Conservation (phyloP, 2,113 vertebrate genomes). For the Aramus guarauna region DNA sequence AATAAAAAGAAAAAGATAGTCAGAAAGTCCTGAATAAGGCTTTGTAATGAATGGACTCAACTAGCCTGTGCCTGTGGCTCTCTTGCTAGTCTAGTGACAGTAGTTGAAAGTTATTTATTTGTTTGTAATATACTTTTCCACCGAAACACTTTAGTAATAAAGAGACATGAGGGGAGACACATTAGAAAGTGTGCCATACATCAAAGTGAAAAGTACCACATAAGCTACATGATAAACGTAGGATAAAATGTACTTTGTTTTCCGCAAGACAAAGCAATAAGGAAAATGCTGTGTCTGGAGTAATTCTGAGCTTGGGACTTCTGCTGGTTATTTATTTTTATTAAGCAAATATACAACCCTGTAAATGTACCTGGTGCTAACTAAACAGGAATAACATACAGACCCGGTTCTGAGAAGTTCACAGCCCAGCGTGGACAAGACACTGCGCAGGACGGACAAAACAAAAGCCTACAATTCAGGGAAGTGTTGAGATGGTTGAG, state of each 20-base stretch:
- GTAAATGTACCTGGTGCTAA: conserved; percentile 48
- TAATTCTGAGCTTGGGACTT: conserved; percentile 54
- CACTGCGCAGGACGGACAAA: neutral
- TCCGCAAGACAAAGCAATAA: conserved; percentile 61
- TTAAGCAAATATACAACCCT: conserved; percentile 59
- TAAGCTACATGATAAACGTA: conserved; percentile 62
- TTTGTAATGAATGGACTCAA: conserved; percentile 3
- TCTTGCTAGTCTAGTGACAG: conserved; percentile 20
- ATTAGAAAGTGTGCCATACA: conserved; percentile 58
- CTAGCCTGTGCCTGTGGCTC: neutral
- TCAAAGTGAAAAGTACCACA: conserved; percentile 68
- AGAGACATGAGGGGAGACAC: conserved; percentile 64
- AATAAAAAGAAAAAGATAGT: neutral
- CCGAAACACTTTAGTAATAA: conserved; percentile 60
- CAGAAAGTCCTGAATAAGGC: neutral
- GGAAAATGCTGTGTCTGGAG: conserved; percentile 62
- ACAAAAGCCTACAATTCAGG: neutral
- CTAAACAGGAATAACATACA: conserved; percentile 15
- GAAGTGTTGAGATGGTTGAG: neutral
- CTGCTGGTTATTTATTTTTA: conserved; percentile 60
- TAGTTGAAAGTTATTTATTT: conserved; percentile 65
- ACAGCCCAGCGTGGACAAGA: neutral
- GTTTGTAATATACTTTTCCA: conserved; percentile 66
- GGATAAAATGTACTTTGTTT: conserved; percentile 65
- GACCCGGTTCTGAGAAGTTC: neutral